phyloP scores from a whole-genome alignment of 1,140 invertebrate species.

The Pemphigus obesinymphae region DNA sequence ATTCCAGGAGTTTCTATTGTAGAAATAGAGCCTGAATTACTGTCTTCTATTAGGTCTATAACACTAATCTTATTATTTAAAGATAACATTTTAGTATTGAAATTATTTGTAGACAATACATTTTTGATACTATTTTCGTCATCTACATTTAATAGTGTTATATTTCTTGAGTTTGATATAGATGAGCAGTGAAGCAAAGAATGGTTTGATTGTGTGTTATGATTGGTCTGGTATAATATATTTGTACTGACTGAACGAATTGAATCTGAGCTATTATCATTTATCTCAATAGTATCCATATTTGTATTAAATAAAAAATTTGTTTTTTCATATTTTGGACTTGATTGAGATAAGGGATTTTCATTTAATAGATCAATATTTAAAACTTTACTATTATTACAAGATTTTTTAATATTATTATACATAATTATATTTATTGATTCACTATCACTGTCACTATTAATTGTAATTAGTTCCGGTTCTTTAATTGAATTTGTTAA shows the following conservation, averaged over 20 bases:
- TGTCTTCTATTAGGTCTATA: not conserved
- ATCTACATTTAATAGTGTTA: not conserved
- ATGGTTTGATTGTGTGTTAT: not conserved
- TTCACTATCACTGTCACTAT: constrained; percentile 20
- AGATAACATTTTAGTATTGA: not conserved
- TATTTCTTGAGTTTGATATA: not conserved
- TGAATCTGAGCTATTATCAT: constrained; percentile 29
- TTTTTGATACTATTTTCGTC: not conserved
- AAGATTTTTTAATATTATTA: not conserved
- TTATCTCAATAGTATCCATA: not conserved
- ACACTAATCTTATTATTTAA: not conserved
- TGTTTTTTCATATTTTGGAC: not conserved
- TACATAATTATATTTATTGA: not conserved
- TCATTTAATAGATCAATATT: not conserved
- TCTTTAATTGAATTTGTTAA: not conserved
- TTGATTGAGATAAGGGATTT: not conserved
- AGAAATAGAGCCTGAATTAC: not conserved
- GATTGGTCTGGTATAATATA: not conserved
- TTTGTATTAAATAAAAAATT: not conserved
- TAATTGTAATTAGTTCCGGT: constrained; percentile 10
- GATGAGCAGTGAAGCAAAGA: not conserved
- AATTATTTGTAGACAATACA: not conserved
- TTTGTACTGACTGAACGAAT: not conserved
- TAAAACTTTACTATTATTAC: too few species aligned
- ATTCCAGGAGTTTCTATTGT: not conserved